Evolutionary conservation across 2,888 invertebrate genomes (phyloP).

Genomic region (Drosophila quasianomalipes): DNA sequence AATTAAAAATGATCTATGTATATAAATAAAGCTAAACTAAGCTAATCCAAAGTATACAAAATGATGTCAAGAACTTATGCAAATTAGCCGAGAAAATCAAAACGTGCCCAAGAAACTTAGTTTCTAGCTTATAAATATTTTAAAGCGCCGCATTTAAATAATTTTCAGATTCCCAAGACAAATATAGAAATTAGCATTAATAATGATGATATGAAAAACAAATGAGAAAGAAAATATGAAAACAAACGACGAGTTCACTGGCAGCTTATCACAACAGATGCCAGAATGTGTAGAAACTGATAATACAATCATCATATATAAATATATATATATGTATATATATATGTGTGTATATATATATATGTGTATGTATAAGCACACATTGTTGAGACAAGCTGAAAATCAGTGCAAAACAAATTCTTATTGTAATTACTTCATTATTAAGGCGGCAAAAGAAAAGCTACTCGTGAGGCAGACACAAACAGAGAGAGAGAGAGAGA

Average conservation of each 20-base stretch:
- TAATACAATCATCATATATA: neutral
- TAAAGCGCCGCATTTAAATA: constrained; percentile 59
- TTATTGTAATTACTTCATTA: constrained; percentile 76
- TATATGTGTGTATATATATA: neutral
- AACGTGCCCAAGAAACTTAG: neutral
- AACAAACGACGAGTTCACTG: constrained; percentile 60
- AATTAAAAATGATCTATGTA: neutral
- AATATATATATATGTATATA: neutral
- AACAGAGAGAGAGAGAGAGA: too few relatives aligned
- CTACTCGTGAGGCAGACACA: constrained; percentile 17
- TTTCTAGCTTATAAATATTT: constrained; percentile 22
- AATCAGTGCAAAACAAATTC: constrained; percentile 64
- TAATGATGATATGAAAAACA: constrained; percentile 37
- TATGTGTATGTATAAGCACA: constrained; percentile 3
- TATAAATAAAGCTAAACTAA: neutral
- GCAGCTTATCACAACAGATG: constrained; percentile 60
- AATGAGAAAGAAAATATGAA: neutral
- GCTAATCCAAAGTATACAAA: neutral
- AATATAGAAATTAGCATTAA: constrained; percentile 58
- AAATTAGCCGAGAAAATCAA: neutral
- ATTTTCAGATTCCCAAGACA: constrained; percentile 58
- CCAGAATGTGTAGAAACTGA: neutral
- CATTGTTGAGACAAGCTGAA: constrained; percentile 35
- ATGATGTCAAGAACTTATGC: neutral
- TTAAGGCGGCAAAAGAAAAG: constrained; percentile 65